Evolutionary conservation across 1,140 invertebrate species (phyloP).

Genomic region (Dendroctonus valens): DNA sequence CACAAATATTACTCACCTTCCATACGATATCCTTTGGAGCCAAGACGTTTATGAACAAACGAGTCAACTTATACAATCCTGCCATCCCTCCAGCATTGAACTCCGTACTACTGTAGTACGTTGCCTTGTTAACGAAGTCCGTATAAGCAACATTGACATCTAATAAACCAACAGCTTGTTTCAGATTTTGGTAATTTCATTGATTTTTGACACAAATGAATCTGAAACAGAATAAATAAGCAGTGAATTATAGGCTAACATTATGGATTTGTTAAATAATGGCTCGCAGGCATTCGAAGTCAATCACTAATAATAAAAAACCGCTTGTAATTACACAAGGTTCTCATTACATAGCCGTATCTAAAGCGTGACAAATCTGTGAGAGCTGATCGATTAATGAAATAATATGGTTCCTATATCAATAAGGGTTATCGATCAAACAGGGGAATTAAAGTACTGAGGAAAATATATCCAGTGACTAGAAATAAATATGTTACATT

Average conservation of each 20-base stretch:
- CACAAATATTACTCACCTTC: slow-evolving; percentile 51
- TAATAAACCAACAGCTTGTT: slow-evolving; percentile 52
- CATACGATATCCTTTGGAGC: slow-evolving; percentile 55
- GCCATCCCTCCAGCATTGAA: slow-evolving; percentile 61
- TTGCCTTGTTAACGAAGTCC: slow-evolving; percentile 47
- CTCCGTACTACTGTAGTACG: slow-evolving; percentile 46
- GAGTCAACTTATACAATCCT: slow-evolving; percentile 60
- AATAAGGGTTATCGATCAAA: neutral
- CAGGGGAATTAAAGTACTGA: no score
- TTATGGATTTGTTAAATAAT: neutral
- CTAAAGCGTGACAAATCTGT: neutral
- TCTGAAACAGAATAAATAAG: slow-evolving; percentile 21
- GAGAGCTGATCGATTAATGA: neutral
- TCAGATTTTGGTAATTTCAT: slow-evolving; percentile 52
- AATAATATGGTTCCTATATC: neutral
- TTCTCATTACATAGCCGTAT: neutral
- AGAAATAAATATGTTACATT: no score
- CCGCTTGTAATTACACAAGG: neutral
- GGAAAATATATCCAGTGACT: no score
- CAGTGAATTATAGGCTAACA: neutral
- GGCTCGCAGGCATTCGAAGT: no score
- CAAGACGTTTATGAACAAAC: slow-evolving; percentile 56
- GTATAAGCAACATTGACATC: slow-evolving; percentile 52
- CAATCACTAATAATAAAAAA: neutral
- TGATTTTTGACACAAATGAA: slow-evolving; percentile 45